Evolutionary conservation across 2,113 vertebrate genomes (phyloP).

Genomic region (Glaucidium brasilianum): DNA sequence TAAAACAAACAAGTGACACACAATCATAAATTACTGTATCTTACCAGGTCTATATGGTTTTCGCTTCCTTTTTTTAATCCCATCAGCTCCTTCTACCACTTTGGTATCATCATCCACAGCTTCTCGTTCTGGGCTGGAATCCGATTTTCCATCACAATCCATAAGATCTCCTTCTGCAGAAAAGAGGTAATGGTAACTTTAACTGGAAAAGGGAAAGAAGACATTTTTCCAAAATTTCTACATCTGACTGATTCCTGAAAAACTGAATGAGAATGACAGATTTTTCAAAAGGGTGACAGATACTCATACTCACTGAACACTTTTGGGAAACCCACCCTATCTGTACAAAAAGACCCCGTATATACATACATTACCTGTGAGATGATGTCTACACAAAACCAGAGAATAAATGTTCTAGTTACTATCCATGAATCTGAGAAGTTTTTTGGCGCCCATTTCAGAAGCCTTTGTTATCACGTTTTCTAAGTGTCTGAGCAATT

Average conservation of each 20-base stretch:
- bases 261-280: neutral
- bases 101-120: conserved; percentile 82
- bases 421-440: neutral
- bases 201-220: neutral
- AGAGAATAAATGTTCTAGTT: neutral
- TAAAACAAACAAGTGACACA: neutral
- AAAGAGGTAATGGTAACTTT: conserved; percentile 11
- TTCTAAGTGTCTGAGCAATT: neutral
- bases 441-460: neutral
- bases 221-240: neutral
- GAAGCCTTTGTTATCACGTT: neutral
- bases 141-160: conserved; percentile 93
- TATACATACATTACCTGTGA: neutral
- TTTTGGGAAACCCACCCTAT: neutral
- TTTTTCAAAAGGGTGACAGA: neutral
- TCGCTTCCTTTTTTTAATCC: conserved; percentile 93
- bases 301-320: neutral
- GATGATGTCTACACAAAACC: neutral
- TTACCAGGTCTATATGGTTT: conserved; percentile 98
- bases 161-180: conserved; percentile 87
- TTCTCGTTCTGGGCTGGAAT: conserved; percentile 94
- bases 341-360: neutral
- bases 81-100: conserved; percentile 77
- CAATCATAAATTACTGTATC: neutral
- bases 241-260: neutral